Base-by-base conservation (phyloP, 2,888 invertebrate species). In the Agrochola litura region DNA sequence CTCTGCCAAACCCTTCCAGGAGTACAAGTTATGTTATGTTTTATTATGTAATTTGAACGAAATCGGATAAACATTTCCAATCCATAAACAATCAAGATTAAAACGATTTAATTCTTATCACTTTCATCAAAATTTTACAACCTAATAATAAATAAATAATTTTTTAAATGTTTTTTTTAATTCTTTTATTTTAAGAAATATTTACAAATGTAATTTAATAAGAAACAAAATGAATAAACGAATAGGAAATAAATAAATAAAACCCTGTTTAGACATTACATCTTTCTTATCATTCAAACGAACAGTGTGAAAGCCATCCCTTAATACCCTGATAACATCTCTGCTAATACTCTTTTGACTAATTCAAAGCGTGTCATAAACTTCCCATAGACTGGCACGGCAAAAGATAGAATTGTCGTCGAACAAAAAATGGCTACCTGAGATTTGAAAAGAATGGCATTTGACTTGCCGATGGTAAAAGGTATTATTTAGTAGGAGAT, bases 351-450 rank as follows among this genome's bases (percentile, higher is more conserved):
- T 22, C 46, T 81, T 79, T 77, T 74, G 65, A 69, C 82, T 61
- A 76, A 87, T 84, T 82, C 77, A 82, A 77, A 63, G 73, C 65
- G 66, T 72, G 69, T 77, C 76, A 66, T 77, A 73, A 79, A 81
- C 76, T 52, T 67, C 16, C 22, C 16, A 56, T 2, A 25, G 49
- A 22, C 10, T 1, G 46, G 12, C 37, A 73, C 37, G 14, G 76
- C 60, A 60, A 73, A 63, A 69, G 73, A 63, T 69, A 56, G 67
- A 81, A 81, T 74, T 74, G 84, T 75, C 56, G 49, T 41, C 1
- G 52, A 67, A 61, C 60, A 88, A 88, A 86, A 87, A 84, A 85
- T 43, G 2, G 71, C 58, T 88, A 88, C 89, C 89, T 89, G 88
- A 58, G 74, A 43, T 5, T 41, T 25, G 41, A 68, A 73, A 71